A percentile compares a stretch with the other conserved stretches of the same genome.
phyloP scores from a whole-genome alignment of 2,797 vertebrate genomes.

The Antennarius maculatus region DNA sequence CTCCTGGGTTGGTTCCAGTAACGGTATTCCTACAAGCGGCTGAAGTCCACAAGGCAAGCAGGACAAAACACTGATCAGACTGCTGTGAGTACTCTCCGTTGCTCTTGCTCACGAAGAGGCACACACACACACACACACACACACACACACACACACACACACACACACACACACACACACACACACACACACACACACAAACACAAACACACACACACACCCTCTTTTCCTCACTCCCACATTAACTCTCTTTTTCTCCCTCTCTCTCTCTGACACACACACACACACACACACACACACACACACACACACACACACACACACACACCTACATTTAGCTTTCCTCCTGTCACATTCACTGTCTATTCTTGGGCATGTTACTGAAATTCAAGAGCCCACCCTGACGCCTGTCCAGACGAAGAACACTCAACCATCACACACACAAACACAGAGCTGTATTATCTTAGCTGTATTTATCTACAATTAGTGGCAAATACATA shows the following conservation, averaged over 20 bases:
- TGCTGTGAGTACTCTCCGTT: conserved; percentile 61
- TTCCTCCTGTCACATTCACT: conserved; percentile 64
- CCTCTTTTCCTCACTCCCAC: conserved; percentile 65
- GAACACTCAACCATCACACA: conserved; percentile 58
- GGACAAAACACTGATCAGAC: conserved; percentile 62
- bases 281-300: conserved; percentile 22
- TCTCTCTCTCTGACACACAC: conserved; percentile 8
- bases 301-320: background rate
- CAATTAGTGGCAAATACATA: background rate
- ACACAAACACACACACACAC: conserved; percentile 19
- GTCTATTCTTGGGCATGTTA: conserved; percentile 74
- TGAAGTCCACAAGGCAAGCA: conserved; percentile 45
- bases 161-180: too few relatives aligned
- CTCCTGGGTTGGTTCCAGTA: conserved; percentile 27
- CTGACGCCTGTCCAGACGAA: conserved; percentile 50
- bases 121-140: conserved; percentile 31
- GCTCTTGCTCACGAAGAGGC: conserved; percentile 13
- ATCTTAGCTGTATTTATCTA: background rate
- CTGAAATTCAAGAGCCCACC: conserved; percentile 82
- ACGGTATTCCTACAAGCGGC: conserved; percentile 25
- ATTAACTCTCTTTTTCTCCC: conserved; percentile 44
- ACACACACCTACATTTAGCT: conserved; percentile 25
- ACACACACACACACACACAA: too few relatives aligned
- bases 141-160: too few relatives aligned
- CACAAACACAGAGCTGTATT: conserved; percentile 21